Percentiles rank a stretch among this genome's conserved stretches.
These are phyloP conservation scores for Colletes gigas DNA, from an alignment of 1,140 invertebrate genomes.

Conservation along the genomic window DNA sequence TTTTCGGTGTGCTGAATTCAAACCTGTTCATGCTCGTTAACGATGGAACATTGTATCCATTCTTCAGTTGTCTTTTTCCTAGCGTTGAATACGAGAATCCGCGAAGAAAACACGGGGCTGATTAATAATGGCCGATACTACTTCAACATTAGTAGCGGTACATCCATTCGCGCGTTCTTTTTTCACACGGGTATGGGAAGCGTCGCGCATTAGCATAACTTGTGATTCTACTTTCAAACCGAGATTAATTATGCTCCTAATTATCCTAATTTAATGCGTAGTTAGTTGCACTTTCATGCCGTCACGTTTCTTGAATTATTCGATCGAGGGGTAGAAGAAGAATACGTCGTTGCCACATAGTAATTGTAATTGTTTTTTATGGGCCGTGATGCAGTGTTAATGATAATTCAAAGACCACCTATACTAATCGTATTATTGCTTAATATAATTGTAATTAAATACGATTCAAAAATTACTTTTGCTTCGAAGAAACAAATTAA, in stretches of 20 bases:
- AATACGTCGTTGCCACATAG: neutral
- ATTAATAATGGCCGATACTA: slow-evolving; percentile 36
- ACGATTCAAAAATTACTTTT: too few relatives aligned
- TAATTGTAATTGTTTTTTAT: neutral
- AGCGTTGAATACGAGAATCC: neutral
- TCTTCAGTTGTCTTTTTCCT: neutral
- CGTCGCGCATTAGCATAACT: slow-evolving; percentile 24
- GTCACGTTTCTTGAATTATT: neutral
- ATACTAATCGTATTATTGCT: too few relatives aligned
- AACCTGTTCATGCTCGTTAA: neutral
- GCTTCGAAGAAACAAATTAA: too few relatives aligned
- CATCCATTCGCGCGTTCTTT: slow-evolving; percentile 4
- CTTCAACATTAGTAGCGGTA: slow-evolving; percentile 7
- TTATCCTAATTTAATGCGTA: slow-evolving; percentile 25
- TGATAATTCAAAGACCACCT: too few relatives aligned
- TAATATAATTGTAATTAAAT: too few relatives aligned
- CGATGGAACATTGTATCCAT: neutral
- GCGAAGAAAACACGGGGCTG: slow-evolving; percentile 12
- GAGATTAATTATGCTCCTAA: slow-evolving; percentile 21
- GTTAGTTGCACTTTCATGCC: slow-evolving; percentile 17
- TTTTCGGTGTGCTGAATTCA: neutral
- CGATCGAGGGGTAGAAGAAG: neutral
- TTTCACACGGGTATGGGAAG: neutral
- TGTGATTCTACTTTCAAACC: slow-evolving; percentile 32
- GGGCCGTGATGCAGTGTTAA: too few relatives aligned